A percentile compares a stretch with the other conserved stretches of the same genome.
Conservation (phyloP, 2,113 vertebrate species). For the Lophochroa leadbeateri region DNA sequence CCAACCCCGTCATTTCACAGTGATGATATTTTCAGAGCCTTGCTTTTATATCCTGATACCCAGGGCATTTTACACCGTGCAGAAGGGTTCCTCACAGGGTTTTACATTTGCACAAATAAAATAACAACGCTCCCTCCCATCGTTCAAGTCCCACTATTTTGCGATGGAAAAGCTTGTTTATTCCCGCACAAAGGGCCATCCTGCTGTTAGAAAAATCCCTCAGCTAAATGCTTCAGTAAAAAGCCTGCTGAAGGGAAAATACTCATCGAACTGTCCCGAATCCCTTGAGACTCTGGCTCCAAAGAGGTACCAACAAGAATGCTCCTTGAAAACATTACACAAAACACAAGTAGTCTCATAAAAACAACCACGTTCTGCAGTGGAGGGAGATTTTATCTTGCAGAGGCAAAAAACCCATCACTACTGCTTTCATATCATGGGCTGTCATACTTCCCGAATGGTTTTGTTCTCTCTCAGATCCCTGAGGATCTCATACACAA, state of each 20-base stretch:
- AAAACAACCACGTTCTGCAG: not conserved
- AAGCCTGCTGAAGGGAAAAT: conserved; percentile 3
- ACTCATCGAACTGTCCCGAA: not conserved
- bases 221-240: conserved; percentile 21
- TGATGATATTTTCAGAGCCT: not conserved
- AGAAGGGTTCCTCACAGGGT: not conserved
- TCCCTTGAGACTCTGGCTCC: not conserved
- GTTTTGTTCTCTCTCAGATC: not conserved
- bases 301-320: not conserved
- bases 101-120: conserved; percentile 31
- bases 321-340: not conserved
- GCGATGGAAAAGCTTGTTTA: conserved; percentile 19
- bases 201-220: conserved; percentile 28
- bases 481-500: not conserved
- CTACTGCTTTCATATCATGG: not conserved
- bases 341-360: not conserved
- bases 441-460: not conserved
- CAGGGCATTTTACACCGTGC: not conserved
- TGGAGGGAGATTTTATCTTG: not conserved
- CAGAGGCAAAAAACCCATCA: not conserved
- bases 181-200: conserved; percentile 13
- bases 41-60: not conserved
- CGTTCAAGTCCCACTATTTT: not conserved
- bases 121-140: not conserved
- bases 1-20: not conserved